Percentiles rank a stretch among this genome's conserved stretches.
Evolutionary conservation across 2,888 invertebrate genomes (phyloP).

Genomic region (Poecilus cupreus): DNA sequence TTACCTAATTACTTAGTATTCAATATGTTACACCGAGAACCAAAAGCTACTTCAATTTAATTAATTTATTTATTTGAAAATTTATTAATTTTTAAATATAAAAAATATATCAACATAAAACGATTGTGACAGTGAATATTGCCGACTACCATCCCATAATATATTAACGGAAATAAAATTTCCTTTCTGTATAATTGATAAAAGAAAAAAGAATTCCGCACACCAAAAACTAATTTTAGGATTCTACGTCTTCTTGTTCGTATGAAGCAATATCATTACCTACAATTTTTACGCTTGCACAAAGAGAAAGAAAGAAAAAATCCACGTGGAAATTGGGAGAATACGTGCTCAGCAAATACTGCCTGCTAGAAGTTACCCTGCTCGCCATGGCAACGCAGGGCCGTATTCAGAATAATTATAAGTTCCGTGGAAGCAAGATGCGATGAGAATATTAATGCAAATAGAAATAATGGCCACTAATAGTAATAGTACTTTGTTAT

Average conservation of each 20-base stretch:
- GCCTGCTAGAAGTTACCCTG: neutral
- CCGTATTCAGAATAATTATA: slow-evolving; percentile 15
- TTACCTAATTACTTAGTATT: no score
- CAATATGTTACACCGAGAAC: no score
- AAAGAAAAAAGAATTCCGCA: slow-evolving; percentile 20
- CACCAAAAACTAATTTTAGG: slow-evolving; percentile 42
- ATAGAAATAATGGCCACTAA: no score
- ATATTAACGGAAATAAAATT: slow-evolving; percentile 12
- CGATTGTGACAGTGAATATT: neutral
- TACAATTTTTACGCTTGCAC: slow-evolving; percentile 32
- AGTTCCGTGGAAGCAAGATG: neutral
- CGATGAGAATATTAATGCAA: neutral
- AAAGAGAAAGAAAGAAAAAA: slow-evolving; percentile 39
- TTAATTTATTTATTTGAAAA: no score
- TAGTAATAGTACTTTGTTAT: no score
- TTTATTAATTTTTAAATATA: no score
- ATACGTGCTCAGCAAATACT: slow-evolving; percentile 41
- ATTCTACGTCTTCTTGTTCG: slow-evolving; percentile 5
- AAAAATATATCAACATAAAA: neutral
- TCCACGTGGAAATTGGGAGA: slow-evolving; percentile 44
- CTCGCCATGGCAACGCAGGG: no score
- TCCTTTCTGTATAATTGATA: slow-evolving; percentile 39
- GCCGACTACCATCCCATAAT: neutral
- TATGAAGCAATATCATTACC: slow-evolving; percentile 45
- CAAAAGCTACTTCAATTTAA: no score